Evolutionary conservation across 2,888 invertebrate genomes (phyloP).

Genomic region (Tetrapedia diversipes): DNA sequence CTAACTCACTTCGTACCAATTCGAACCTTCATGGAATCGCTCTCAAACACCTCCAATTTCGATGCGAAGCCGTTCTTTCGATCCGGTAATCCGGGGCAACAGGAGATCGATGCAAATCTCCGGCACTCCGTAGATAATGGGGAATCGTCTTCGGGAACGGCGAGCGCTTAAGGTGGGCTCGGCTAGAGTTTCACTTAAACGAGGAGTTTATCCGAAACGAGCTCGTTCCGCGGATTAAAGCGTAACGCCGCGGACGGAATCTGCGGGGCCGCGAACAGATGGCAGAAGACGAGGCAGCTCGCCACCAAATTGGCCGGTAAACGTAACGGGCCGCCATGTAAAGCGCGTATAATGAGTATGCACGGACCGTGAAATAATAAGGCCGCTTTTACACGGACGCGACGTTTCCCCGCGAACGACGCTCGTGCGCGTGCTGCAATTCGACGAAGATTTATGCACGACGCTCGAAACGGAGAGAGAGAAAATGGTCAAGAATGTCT

Average conservation of each 20-base stretch:
- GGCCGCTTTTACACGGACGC: conserved; percentile 25
- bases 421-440: conserved; percentile 49
- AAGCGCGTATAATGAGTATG: conserved; percentile 66
- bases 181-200: conserved; percentile 70
- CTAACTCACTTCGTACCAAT: no score
- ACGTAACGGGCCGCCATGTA: conserved; percentile 63
- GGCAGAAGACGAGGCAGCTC: conserved; percentile 50
- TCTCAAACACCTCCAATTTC: no score
- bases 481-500: conserved; percentile 32
- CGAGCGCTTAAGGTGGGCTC: conserved; percentile 51
- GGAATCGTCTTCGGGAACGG: conserved; percentile 6
- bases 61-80: not conserved
- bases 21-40: no score
- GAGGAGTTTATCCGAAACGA: conserved; percentile 71
- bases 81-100: not conserved
- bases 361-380: conserved; percentile 69
- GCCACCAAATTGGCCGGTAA: conserved; percentile 67
- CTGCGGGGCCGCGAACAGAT: conserved; percentile 62
- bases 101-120: conserved; percentile 27
- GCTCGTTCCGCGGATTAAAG: conserved; percentile 71
- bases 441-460: conserved; percentile 64
- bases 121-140: conserved; percentile 10
- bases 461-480: conserved; percentile 33
- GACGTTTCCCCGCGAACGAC: not conserved
- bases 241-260: conserved; percentile 59